Evolutionary conservation across 2,888 invertebrate genomes (phyloP).

Genomic region (Ophioninae sp.): DNA sequence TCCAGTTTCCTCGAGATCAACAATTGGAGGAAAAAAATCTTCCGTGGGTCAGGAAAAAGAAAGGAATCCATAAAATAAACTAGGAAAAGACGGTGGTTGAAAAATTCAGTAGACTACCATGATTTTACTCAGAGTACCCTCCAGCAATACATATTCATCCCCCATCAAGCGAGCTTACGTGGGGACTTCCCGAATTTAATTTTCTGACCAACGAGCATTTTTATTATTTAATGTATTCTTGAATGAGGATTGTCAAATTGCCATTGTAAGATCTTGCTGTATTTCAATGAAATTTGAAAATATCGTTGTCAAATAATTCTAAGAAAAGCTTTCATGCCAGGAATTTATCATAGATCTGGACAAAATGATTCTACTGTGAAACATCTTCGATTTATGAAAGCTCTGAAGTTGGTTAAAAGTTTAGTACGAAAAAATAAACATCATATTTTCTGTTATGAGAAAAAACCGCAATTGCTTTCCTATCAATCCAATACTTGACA

Average conservation of each 20-base stretch:
- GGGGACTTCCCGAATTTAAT: slow-evolving; percentile 75
- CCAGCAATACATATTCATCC: slow-evolving; percentile 46
- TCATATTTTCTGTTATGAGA: too few relatives aligned
- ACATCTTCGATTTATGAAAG: slow-evolving; percentile 28
- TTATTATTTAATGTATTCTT: slow-evolving; percentile 77
- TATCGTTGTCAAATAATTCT: slow-evolving; percentile 1
- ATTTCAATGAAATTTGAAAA: slow-evolving; percentile 28
- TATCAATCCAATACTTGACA: slow-evolving; percentile 4
- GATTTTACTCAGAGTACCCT: slow-evolving; percentile 24
- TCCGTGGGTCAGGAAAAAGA: slow-evolving; percentile 3
- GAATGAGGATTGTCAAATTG: slow-evolving; percentile 27
- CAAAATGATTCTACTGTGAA: slow-evolving; percentile 46
- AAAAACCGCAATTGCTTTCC: too few relatives aligned
- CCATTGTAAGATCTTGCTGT: slow-evolving; percentile 37
- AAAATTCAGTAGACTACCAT: slow-evolving; percentile 19
- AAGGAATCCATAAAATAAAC: slow-evolving; percentile 13
- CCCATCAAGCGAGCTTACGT: slow-evolving; percentile 9
- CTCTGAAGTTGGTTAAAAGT: too few relatives aligned
- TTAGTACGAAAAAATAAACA: too few relatives aligned
- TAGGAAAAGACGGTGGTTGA: slow-evolving; percentile 13
- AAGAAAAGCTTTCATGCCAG: slow-evolving; percentile 12
- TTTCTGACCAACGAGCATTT: slow-evolving; percentile 73
- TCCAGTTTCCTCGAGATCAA: slow-evolving; percentile 35
- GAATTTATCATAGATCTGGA: background rate
- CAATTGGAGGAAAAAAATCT: slow-evolving; percentile 34